These are phyloP conservation scores for Drosophila phalerata DNA, from an alignment of 2,888 invertebrate genomes.

Conservation along the genomic window DNA sequence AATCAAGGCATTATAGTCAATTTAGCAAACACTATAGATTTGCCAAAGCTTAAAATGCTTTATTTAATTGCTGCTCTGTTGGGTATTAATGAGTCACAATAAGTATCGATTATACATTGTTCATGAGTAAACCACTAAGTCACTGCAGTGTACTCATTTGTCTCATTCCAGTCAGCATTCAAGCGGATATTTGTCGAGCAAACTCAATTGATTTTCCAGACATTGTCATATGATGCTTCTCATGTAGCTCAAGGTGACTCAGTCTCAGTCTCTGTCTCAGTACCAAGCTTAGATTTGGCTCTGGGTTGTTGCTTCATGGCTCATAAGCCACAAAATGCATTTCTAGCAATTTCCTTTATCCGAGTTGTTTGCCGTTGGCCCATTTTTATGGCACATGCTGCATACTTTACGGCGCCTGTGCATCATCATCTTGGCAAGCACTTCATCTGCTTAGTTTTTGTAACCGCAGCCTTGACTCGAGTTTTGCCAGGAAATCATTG, in stretches of 20 bases:
- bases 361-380: constrained; percentile 63
- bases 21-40: constrained; percentile 66
- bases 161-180: constrained; percentile 32
- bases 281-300: not conserved
- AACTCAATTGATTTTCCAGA: constrained; percentile 75
- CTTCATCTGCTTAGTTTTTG: constrained; percentile 68
- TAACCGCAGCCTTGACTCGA: constrained; percentile 64
- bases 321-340: constrained; percentile 75
- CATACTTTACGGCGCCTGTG: constrained; percentile 57
- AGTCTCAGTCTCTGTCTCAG: not conserved
- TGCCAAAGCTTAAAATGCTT: constrained; percentile 59
- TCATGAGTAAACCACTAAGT: constrained; percentile 7
- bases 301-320: constrained; percentile 55
- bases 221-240: constrained; percentile 32
- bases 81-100: not conserved
- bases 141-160: constrained; percentile 19
- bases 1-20: constrained; percentile 66
- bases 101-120: constrained; percentile 1
- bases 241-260: constrained; percentile 42
- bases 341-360: constrained; percentile 73
- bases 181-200: constrained; percentile 73
- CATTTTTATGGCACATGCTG: constrained; percentile 65
- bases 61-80: constrained; percentile 55
- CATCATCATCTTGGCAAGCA: constrained; percentile 27
- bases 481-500: constrained; percentile 74